Evolutionary conservation across 2,113 vertebrate species (phyloP), one percentile per base, ranked within the genome.

Genomic region (Pomatostomus ruficeps): DNA sequence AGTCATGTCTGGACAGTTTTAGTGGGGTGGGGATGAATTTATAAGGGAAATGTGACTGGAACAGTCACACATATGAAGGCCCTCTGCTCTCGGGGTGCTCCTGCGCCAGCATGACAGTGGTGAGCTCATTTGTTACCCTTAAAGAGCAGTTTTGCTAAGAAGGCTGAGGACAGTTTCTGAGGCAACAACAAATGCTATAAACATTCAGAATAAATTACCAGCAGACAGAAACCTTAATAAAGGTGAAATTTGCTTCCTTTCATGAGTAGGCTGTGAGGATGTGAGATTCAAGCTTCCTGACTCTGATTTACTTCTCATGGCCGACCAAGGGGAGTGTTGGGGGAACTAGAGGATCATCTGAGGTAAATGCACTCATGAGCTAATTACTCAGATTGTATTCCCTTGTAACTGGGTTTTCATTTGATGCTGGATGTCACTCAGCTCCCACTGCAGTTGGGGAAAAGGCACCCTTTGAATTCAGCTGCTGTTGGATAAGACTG

Each of bases 21-120:
- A 57, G 11, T 4, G 5, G 25, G 1, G 4, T 24, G 7, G 5
- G 18, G 26, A 40, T 63, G 23, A n/a, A 2, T 86, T 89, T 52
- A 12, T 55, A 55, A 38, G 38, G 42, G 40, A 80, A 59, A 62
- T 25, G 10, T 23, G 61, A 49, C 29, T 49, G 42, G 70, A 55
- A 49, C 11, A 51, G 58, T 19, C 4, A 3, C 0, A 1, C 3
- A 4, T 0, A 1, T 4, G 1, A 28, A 68, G 70, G 12, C 10
- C 21, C 16, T 17, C 63, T 6, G 6, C 35, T 21, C 29, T 23
- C 7, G 4, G 35, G 38, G 19, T 36, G 36, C 13, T 89, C 46
- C 38, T 49, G 16, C 40, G 85, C 1, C 7, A 43, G 18, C 13
- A 31, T 9, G 12, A 45, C 13, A 38, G 18, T 6, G 40, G 18